Conservation (phyloP, 2,888 invertebrate species). For the Temnothorax unifasciatus region DNA sequence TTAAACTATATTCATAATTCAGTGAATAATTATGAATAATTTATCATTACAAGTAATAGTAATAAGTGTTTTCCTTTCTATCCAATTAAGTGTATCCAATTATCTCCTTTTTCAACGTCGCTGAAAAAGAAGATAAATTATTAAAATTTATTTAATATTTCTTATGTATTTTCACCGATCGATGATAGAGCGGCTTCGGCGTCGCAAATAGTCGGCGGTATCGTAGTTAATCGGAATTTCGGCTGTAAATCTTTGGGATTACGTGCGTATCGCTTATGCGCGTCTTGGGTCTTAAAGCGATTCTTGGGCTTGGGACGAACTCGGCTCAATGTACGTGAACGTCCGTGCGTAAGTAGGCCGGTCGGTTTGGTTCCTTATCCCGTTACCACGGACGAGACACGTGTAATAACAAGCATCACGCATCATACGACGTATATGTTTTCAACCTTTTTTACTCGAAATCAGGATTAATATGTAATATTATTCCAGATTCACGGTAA, state of each 20-base stretch:
- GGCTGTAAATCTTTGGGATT: constrained; percentile 29
- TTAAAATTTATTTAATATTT: neutral
- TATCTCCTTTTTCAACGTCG: neutral
- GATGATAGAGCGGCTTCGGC: neutral
- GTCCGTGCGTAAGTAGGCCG: constrained; percentile 82
- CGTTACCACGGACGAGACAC: constrained; percentile 81
- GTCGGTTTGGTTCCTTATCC: constrained; percentile 79
- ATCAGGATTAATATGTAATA: neutral
- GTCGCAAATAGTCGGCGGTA: constrained; percentile 12
- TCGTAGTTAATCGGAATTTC: neutral
- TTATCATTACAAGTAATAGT: neutral
- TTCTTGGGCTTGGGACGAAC: constrained; percentile 62
- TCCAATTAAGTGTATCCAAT: neutral
- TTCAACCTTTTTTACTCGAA: constrained; percentile 37
- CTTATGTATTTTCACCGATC: neutral
- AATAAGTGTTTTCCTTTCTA: neutral
- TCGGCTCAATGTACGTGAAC: constrained; percentile 69
- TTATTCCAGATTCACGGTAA: neutral
- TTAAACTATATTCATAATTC: neutral
- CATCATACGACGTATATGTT: constrained; percentile 63
- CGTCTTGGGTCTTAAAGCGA: constrained; percentile 67
- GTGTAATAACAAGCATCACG: constrained; percentile 82
- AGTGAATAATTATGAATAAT: constrained; percentile 3
- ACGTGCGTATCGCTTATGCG: constrained; percentile 42
- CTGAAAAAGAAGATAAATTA: neutral